A percentile compares a stretch with the other conserved stretches of the same genome.
These are phyloP conservation scores for Bradypodion ventrale DNA, from an alignment of 2,797 vertebrate species.

Conservation along the genomic window DNA sequence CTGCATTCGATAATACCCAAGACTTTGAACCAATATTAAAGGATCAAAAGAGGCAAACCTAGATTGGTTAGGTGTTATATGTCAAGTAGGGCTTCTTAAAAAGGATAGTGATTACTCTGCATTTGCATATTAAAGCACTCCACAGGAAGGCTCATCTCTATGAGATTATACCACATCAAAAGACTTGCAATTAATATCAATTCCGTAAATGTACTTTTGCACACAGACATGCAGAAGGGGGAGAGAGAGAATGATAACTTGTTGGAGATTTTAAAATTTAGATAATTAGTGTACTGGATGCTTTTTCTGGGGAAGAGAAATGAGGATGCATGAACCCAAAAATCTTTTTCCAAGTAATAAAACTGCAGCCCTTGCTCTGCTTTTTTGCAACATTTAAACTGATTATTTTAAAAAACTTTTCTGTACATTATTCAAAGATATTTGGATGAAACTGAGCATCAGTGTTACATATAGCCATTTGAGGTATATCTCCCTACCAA, in stretches of 20 bases:
- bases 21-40: constrained; percentile 54
- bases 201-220: neutral
- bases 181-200: constrained; percentile 44
- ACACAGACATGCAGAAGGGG: neutral
- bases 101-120: constrained; percentile 14
- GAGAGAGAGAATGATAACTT: constrained; percentile 10
- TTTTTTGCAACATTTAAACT: neutral
- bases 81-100: constrained; percentile 29
- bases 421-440: neutral
- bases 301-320: too few relatives aligned
- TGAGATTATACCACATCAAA: constrained; percentile 46
- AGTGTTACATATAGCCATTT: neutral
- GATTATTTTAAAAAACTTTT: neutral
- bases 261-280: constrained; percentile 34
- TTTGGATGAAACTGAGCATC: neutral
- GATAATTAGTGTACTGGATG: neutral
- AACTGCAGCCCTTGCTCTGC: neutral
- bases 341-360: neutral
- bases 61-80: neutral
- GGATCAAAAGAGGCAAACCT: constrained; percentile 30
- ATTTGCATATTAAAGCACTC: constrained; percentile 57
- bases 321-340: constrained; percentile 18
- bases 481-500: too few relatives aligned
- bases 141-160: constrained; percentile 23
- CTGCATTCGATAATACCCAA: constrained; percentile 38